These are phyloP conservation scores for Zaprionus lineosus DNA, from an alignment of 2,888 invertebrate genomes.

Conservation along the genomic window DNA sequence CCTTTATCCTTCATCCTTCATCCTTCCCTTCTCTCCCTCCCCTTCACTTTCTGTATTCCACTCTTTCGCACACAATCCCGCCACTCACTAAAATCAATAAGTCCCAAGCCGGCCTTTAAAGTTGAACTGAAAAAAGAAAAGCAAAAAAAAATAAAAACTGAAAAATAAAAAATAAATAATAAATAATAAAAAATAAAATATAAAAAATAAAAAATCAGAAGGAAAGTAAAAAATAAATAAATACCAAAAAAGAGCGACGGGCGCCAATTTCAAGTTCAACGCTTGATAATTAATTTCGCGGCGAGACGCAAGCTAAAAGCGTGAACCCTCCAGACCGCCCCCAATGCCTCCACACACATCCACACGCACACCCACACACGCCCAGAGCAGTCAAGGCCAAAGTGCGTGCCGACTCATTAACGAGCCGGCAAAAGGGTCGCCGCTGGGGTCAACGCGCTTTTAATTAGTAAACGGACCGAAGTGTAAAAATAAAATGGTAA, in stretches of 20 bases:
- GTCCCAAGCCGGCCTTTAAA: constrained; percentile 37
- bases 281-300: constrained; percentile 75
- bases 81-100: constrained; percentile 55
- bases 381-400: not conserved
- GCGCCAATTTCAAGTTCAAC: constrained; percentile 75
- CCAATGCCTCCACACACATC: not conserved
- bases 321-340: not conserved
- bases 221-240: too few species aligned
- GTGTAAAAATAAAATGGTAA: too few species aligned
- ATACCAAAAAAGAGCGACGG: constrained; percentile 9
- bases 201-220: too few species aligned
- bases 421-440: constrained; percentile 42
- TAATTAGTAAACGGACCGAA: constrained; percentile 63
- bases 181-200: too few species aligned
- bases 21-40: not conserved
- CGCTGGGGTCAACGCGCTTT: constrained; percentile 73
- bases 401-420: constrained; percentile 66
- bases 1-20: too few species aligned
- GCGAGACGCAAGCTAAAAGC: constrained; percentile 20
- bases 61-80: not conserved
- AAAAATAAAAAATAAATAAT: too few species aligned
- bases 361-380: not conserved
- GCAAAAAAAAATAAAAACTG: too few species aligned
- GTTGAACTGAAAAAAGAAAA: too few species aligned
- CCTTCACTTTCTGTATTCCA: not conserved